Evolutionary conservation across 2,797 vertebrate genomes (phyloP).

Genomic region (Sebastes hubbsi): DNA sequence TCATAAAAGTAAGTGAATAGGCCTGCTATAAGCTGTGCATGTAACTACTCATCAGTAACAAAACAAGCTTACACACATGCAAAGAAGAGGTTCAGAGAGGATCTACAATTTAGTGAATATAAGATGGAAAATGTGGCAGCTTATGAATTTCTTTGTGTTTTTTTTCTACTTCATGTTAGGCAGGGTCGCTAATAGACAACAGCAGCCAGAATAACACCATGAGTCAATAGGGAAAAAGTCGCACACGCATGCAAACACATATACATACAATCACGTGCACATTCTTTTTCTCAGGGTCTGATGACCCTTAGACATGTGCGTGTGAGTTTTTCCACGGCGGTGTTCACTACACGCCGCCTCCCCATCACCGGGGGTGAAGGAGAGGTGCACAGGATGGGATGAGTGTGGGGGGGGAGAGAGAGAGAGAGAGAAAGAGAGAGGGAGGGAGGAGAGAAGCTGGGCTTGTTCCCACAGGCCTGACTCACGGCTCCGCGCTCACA

Average conservation of each 20-base stretch:
- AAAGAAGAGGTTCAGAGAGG: neutral
- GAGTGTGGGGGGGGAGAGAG: constrained; percentile 71
- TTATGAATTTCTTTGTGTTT: neutral
- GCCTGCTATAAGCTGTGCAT: neutral
- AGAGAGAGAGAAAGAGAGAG: constrained; percentile 57
- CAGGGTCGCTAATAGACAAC: neutral
- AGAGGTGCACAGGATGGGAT: constrained; percentile 68
- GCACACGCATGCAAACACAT: neutral
- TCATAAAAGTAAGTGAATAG: too few species aligned
- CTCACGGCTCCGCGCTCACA: constrained; percentile 59
- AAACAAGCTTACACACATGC: neutral
- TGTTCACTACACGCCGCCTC: constrained; percentile 61
- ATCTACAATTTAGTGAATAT: neutral
- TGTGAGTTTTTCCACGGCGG: constrained; percentile 67
- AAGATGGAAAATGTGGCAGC: neutral
- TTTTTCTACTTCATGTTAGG: neutral
- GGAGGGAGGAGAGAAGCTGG: constrained; percentile 58
- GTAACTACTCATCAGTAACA: neutral
- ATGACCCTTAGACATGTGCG: constrained; percentile 59
- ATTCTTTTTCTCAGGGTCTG: constrained; percentile 66
- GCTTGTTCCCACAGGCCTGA: constrained; percentile 77
- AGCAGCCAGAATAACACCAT: constrained; percentile 1
- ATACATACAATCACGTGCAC: constrained; percentile 17
- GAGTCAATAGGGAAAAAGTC: neutral
- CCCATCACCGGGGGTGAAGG: constrained; percentile 58